Evolutionary conservation across 37 sponge, comb jelly and placozoan genomes (phyloP).

Genomic region (Aphrocallistes beatrix): DNA sequence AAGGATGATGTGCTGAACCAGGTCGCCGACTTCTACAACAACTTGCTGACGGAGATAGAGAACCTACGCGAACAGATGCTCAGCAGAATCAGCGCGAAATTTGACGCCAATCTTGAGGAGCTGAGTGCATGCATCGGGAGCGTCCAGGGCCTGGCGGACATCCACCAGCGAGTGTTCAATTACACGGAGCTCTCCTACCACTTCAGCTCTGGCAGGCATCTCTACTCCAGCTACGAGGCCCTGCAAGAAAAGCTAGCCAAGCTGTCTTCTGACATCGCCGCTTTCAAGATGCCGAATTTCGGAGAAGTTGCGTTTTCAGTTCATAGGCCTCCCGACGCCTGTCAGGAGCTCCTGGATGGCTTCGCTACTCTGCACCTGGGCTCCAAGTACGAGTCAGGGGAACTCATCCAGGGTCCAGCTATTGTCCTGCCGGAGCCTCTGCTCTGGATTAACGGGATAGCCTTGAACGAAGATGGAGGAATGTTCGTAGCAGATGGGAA

Average conservation of each 20-base stretch:
- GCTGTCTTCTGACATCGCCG: neutral
- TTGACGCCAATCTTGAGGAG: neutral
- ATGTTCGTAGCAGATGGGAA: neutral
- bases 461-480: neutral
- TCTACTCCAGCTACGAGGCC: neutral
- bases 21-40: neutral
- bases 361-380: conserved; percentile 9
- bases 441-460: neutral
- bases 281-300: neutral
- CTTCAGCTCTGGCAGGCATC: neutral
- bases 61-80: neutral
- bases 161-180: neutral
- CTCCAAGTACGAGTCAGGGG: conserved; percentile 10
- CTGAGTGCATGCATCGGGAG: neutral
- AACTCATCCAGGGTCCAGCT: neutral
- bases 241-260: neutral
- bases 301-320: neutral
- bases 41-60: neutral
- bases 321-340: neutral
- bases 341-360: neutral
- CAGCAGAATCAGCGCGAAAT: neutral
- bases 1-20: neutral
- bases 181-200: neutral
- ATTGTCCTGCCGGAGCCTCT: neutral
- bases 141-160: neutral